phyloP scores from a whole-genome alignment of 1,140 invertebrate species.

The Nasonia longicornis region DNA sequence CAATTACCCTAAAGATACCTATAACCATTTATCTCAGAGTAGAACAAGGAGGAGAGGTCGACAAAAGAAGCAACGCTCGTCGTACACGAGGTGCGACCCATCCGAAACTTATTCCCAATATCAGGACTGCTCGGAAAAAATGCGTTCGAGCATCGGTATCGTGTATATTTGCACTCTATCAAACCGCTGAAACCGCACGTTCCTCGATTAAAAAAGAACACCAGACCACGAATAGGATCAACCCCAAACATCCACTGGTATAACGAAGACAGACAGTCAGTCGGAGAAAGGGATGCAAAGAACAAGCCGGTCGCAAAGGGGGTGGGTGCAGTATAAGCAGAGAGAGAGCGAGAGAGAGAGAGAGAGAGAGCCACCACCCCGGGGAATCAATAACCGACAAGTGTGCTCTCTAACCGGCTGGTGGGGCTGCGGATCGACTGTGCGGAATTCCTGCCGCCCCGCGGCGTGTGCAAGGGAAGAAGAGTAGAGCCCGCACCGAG shows the following conservation, averaged over 20 bases:
- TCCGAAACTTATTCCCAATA: too few relatives aligned
- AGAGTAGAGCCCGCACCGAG: neutral
- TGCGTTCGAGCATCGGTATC: too few relatives aligned
- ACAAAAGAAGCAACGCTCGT: too few relatives aligned
- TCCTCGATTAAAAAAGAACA: neutral
- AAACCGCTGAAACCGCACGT: neutral
- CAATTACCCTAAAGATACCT: neutral
- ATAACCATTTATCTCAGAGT: too few relatives aligned
- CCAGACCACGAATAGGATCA: neutral
- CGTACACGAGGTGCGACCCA: too few relatives aligned
- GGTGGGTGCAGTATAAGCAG: neutral
- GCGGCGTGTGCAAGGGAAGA: constrained; percentile 28
- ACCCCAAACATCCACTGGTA: neutral
- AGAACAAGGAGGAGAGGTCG: too few relatives aligned
- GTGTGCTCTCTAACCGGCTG: constrained; percentile 50
- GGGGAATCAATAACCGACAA: constrained; percentile 69
- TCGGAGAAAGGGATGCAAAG: neutral
- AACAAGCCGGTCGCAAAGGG: constrained; percentile 6
- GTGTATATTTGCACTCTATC: too few relatives aligned
- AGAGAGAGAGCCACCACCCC: constrained; percentile 55
- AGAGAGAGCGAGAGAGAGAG: constrained; percentile 12
- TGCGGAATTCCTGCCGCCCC: constrained; percentile 17
- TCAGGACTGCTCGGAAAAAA: too few relatives aligned
- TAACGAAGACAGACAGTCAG: neutral
- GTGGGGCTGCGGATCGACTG: constrained; percentile 49